Base-by-base conservation (phyloP, 1,140 invertebrate species). In the Drosophila novamexicana region DNA sequence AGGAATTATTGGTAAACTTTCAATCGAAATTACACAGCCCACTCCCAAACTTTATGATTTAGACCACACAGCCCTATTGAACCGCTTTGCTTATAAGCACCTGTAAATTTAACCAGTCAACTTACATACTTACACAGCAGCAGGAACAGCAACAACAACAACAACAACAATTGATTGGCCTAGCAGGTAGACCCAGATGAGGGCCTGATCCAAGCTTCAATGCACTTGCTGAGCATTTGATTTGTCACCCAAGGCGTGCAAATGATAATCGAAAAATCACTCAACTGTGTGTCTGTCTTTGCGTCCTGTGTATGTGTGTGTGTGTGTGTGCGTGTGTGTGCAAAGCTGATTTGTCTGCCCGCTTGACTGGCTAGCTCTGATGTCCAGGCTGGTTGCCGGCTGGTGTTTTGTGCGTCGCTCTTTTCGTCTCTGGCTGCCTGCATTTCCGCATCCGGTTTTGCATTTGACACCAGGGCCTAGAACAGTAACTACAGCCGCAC, bases 181-280 rank as follows among this genome's bases (percentile, higher is more conserved):
- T 36, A 45, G 52, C 29, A 29, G 50, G 49, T 52, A 56, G 32
- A 16, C 16, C 40, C 37, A 65, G 52, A 47, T 57, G 66, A 52
- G 66, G 32, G 2, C 22, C 39, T 50, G 45, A 14, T 18, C 44
- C 66, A 86, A 50, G 72, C 80, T 82, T 76, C 75, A 81, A 65
- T 82, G 82, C 83, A 82, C 72, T 88, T 81, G 81, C 69, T 65
- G 71, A 78, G 76, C 82, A 88, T 86, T 86, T 86, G 82, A 86
- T 88, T 88, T 88, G 84, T 88, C 84, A 88, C 84, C 84, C 80
- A 83, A 89, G 84, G 84, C 84, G 84, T 88, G 79, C 84, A 88
- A 88, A 88, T 88, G 84, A 88, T 88, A 88, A 88, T 88, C 84
- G 84, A 88, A 88, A 88, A 88, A 88, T 88, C 84, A 88, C 84